Evolutionary conservation across 2,797 vertebrate species (phyloP), one percentile per base, ranked within the genome.

Genomic region (Thripadectes ignobilis): DNA sequence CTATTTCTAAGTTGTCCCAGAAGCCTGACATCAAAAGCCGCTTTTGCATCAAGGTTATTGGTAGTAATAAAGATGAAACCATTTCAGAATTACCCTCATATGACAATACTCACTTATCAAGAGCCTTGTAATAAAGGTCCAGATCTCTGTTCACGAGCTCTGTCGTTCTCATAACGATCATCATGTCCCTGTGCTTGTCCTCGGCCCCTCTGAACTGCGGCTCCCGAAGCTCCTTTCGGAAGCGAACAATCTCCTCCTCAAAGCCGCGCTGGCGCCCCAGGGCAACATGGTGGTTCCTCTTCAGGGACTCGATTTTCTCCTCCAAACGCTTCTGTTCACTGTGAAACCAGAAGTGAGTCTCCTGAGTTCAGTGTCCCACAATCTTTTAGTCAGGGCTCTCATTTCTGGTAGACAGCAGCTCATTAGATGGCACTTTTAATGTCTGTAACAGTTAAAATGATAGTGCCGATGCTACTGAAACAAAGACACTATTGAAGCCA

Each of bases 111-210:
- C 96, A 99, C 99, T 99, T 99, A 97, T 99, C 99, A 8, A 99
- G 98, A 48, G 99, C 99, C 95, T 99, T 99, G 97, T 99, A 99
- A 97, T 99, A 99, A 92, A 99, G 98, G 95, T 99, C 98, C 90
- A 99, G 97, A 91, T 99, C 99, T 94, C 99, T 99, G 96, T 99
- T 99, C 16, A 98, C 99, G 86, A 99, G 98, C 96, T 99, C 99
- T 5, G 99, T 99, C 54, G 99, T 99, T 91, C 99, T 98, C 99
- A 99, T 99, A 32, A 98, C 96, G 83, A 99, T 99, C 99, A 99
- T 99, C 98, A 98, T 99, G 95, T 99, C 98, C 94, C 98, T 98
- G 93, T 99, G 98, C 87, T 97, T 98, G 45, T 99, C 98, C 49
- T 99, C 99, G 1, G 99, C 99, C 94, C 99, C 98, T 86, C 96